Evolutionary conservation across 2,113 vertebrate species (phyloP), one percentile per base, ranked within the genome.

Genomic region (Montifringilla adamsi): DNA sequence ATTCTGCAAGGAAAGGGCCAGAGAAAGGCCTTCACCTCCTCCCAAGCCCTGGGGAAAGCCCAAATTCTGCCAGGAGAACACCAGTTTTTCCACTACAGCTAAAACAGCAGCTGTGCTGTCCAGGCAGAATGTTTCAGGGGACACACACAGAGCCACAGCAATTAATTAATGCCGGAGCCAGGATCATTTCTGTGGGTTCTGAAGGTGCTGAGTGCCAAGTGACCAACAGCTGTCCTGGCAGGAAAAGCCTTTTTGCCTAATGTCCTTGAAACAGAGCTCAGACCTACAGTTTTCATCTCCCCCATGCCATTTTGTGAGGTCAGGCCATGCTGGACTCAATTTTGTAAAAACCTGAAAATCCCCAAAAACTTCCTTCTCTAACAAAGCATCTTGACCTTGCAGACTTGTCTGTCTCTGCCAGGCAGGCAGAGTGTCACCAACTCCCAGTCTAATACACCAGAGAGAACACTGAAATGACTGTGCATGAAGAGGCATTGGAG

Each of bases 381-480:
- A 31, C 43, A 53, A 62, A 89, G 30, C 33, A 37, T 81, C 39
- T 69, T 89, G 77, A 76, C 80, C 41, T 43, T 15, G 28, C n/a
- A 58, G 76, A 66, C 52, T 47, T 63, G 43, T 37, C 50, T 37
- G 0, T 84, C 59, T 92, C 59, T 92, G 84, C 79, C 80, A 89
- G 89, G 76, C 72, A 73, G 77, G 37, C 37, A 41, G 39, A 41
- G 39, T 37, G 68, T 56, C 73, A 50, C 81, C 70, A 37, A 47
- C 49, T 94, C 95, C 80, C 84, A 91, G 89, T 66, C 80, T 89
- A 70, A 84, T 50, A 83, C 73, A 81, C 77, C 12, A 77, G 77
- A 90, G 69, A 91, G 84, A 96, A 60, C 73, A 75, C 28, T 81
- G 96, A 92, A 96, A 90, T 56, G 84, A 39, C 59, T 91, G 86